These are phyloP conservation scores for Sitobion miscanthi DNA, from an alignment of 1,140 invertebrate species.

Conservation along the genomic window DNA sequence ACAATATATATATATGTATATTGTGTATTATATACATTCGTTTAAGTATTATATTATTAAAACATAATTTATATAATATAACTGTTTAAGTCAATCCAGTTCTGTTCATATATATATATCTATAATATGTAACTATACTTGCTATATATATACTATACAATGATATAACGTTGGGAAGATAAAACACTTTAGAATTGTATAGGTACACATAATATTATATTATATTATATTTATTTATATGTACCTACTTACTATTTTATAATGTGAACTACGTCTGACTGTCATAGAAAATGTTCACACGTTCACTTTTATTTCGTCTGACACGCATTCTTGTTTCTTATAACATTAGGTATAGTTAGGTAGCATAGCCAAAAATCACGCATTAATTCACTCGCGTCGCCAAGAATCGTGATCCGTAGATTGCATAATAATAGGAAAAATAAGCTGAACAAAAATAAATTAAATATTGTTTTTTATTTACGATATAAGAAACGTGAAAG, in stretches of 20 bases:
- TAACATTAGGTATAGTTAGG: background rate
- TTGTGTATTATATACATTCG: background rate
- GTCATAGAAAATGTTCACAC: background rate
- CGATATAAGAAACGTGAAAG: constrained; percentile 20
- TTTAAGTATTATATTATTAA: background rate
- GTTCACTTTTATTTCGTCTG: constrained; percentile 44
- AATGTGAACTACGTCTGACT: background rate
- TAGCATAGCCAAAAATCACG: constrained; percentile 39
- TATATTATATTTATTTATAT: background rate
- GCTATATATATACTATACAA: background rate
- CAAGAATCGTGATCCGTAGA: constrained; percentile 45
- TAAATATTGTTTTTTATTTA: background rate
- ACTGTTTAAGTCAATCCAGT: background rate
- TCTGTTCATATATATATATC: background rate
- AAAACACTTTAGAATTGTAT: background rate
- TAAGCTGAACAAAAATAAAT: constrained; percentile 21
- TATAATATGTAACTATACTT: background rate
- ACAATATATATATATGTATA: background rate
- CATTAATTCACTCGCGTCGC: constrained; percentile 29
- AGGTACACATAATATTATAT: background rate
- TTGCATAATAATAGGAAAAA: constrained; percentile 49
- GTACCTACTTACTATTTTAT: background rate
- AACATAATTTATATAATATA: background rate
- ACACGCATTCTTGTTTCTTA: constrained; percentile 11
- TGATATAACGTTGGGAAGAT: background rate